A percentile compares a stretch with the other conserved stretches of the same genome.
Evolutionary conservation across 2,888 invertebrate species (phyloP).

Genomic region (Agrochola lychnidis): DNA sequence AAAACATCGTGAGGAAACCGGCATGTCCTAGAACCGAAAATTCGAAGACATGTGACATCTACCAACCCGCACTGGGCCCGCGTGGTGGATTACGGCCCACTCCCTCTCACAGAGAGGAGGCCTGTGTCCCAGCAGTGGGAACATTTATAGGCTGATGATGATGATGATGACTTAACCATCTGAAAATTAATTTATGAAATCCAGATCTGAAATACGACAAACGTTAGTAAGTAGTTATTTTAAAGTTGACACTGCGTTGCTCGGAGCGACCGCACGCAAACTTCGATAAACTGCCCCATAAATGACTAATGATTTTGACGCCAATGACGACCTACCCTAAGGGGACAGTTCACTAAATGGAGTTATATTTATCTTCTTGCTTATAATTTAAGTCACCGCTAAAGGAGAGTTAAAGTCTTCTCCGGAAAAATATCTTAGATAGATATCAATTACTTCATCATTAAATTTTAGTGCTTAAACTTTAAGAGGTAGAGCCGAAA

Average conservation of each 20-base stretch:
- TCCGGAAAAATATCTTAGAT: constrained; percentile 29
- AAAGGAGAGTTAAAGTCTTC: constrained; percentile 17
- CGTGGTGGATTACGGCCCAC: too few relatives aligned
- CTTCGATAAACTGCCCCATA: constrained; percentile 37
- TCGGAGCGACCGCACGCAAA: constrained; percentile 66
- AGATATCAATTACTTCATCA: constrained; percentile 47
- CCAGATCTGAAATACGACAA: constrained; percentile 33
- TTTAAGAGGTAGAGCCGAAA: constrained; percentile 38
- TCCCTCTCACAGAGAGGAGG: too few relatives aligned
- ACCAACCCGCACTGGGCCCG: too few relatives aligned
- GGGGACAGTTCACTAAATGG: constrained; percentile 35
- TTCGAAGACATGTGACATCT: too few relatives aligned
- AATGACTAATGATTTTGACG: constrained; percentile 15
- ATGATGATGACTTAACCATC: too few relatives aligned
- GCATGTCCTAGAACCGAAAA: too few relatives aligned
- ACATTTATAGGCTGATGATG: too few relatives aligned
- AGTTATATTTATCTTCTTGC: constrained; percentile 27
- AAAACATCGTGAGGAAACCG: too few relatives aligned
- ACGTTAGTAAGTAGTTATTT: constrained; percentile 54
- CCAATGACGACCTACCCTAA: constrained; percentile 49
- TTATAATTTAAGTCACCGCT: constrained; percentile 15
- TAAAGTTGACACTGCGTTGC: constrained; percentile 67
- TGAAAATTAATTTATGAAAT: background rate
- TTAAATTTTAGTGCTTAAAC: constrained; percentile 45
- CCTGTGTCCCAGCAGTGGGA: too few relatives aligned